Conservation (phyloP, 2,888 invertebrate genomes). For the Asteroscopus sphinx region DNA sequence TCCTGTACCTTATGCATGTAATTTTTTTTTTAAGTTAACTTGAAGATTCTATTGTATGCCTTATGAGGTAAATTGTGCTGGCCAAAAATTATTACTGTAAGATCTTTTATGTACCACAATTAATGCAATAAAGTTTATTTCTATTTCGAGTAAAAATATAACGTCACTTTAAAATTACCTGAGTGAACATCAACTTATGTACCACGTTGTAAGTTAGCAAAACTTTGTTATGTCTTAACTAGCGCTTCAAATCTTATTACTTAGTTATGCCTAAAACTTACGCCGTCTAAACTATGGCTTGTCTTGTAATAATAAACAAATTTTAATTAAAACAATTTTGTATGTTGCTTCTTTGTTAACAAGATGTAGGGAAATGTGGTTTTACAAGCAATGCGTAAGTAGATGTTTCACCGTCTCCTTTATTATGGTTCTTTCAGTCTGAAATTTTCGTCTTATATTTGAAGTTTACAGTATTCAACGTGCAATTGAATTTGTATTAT, state of each 20-base stretch:
- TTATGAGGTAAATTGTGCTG: too few species aligned
- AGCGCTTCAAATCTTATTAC: constrained; percentile 65
- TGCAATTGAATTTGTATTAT: too few species aligned
- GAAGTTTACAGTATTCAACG: too few species aligned
- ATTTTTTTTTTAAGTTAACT: too few species aligned
- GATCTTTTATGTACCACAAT: too few species aligned
- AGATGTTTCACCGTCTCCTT: neutral
- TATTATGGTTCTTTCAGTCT: too few species aligned
- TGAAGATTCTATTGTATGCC: too few species aligned
- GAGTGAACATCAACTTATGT: constrained; percentile 25
- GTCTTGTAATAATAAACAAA: constrained; percentile 54
- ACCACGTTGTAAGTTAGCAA: constrained; percentile 38
- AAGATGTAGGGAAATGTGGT: constrained; percentile 5
- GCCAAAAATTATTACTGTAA: too few species aligned
- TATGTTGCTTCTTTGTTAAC: constrained; percentile 18
- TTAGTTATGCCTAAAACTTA: constrained; percentile 68
- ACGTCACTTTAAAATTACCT: constrained; percentile 7
- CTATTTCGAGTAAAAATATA: neutral
- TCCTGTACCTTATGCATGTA: too few species aligned
- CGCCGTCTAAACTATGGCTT: constrained; percentile 53
- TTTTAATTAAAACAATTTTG: constrained; percentile 50
- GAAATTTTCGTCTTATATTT: too few species aligned
- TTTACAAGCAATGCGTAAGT: constrained; percentile 11
- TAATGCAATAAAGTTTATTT: too few species aligned
- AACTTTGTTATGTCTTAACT: constrained; percentile 69